Evolutionary conservation across 2,888 invertebrate species (phyloP), one percentile per base, ranked within the genome.

Genomic region (Margaritifera margaritifera): DNA sequence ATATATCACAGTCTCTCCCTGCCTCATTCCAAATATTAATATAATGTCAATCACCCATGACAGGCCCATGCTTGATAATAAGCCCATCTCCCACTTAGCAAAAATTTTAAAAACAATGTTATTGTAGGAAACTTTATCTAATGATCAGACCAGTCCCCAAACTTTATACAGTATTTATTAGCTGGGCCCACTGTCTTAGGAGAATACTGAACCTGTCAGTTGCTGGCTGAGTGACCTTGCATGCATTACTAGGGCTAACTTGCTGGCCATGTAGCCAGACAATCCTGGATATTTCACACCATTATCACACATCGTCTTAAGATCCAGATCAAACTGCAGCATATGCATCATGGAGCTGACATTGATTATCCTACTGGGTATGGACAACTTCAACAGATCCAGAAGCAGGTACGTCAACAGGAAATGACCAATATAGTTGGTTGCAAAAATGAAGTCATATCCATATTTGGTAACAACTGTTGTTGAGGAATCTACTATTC

Each of bases 191-290:
- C 6, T 42, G 11, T 42, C 42, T 42, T 42, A 42, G 1, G 11
- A 42, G 42, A 42, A 42, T 42, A 42, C 42, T 42, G 42, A 11
- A 65, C 65, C 69, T 61, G 52, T 25, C 22, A 65, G 50, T 24
- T 27, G 27, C 24, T 60, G 64, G 19, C 61, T 50, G 22, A 69
- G 56, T 56, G 31, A 27, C 24, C 60, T 64, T 20, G 57, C 61
- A 62, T 69, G 69, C 69, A 69, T 69, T 4, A 69, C 50, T 51
- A 65, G 61, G 3, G 69, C 64, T 18, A 65, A 31, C 42, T 69
- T 69, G 53, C 69, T 69, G 19, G 22, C 20, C 24, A 24, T 57
- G 50, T 69, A 69, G 6, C 61, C 65, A 1, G 51, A 24, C 8
- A 69, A 25, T 24, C 62, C 50, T 22, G 62, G 69, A 61, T 65